Conservation (phyloP, 64 coral and sea anemone species). For the Catalaphyllia jardinei region DNA sequence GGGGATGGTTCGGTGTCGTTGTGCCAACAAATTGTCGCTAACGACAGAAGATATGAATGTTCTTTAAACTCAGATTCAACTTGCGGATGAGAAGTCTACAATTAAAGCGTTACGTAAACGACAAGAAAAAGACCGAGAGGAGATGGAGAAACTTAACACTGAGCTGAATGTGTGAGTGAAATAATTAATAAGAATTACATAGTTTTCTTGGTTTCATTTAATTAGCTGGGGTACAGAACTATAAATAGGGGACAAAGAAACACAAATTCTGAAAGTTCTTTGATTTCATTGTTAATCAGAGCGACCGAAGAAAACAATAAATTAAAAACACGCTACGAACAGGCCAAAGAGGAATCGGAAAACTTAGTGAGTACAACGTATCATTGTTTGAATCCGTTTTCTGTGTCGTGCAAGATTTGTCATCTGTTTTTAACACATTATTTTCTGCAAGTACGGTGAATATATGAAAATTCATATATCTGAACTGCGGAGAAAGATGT, state of each 20-base stretch:
- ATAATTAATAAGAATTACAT: not conserved
- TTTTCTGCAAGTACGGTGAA: no score
- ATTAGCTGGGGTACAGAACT: no score
- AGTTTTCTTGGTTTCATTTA: no score
- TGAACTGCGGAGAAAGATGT: no score
- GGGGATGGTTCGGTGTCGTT: no score
- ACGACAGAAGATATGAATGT: not conserved
- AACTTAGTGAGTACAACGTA: conserved; percentile 42
- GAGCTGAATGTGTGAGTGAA: conserved; percentile 75
- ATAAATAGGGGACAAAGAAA: no score
- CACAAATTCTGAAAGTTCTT: not conserved
- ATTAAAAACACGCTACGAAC: conserved; percentile 61
- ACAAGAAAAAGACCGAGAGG: conserved; percentile 85
- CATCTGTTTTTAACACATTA: not conserved
- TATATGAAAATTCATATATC: no score
- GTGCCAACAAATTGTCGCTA: no score
- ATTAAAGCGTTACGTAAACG: conserved; percentile 91
- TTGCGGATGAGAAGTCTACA: conserved; percentile 90
- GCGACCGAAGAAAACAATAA: conserved; percentile 72
- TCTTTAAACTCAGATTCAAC: conserved; percentile 63
- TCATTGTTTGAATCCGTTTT: not conserved
- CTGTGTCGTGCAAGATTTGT: not conserved
- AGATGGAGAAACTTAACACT: conserved; percentile 77
- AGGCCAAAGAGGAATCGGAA: conserved; percentile 78
- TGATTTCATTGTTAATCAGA: conserved; percentile 31